Evolutionary conservation across 2,888 invertebrate genomes (phyloP), one percentile per base, ranked within the genome.

Genomic region (Meliscaeva auricollis): DNA sequence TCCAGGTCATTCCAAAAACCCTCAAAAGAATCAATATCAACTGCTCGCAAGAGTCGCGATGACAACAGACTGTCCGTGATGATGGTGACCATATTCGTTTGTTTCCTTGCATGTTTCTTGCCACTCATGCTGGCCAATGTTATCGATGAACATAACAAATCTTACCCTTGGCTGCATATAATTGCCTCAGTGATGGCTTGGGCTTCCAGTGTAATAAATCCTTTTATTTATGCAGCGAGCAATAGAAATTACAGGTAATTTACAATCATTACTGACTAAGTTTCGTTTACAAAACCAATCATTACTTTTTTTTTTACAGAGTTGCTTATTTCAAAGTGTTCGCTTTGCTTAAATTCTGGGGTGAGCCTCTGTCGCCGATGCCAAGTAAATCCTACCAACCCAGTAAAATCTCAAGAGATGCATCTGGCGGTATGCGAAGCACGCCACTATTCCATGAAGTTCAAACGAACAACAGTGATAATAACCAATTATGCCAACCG

Each of bases 121-220:
- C 98, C 98, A 0, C 93, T 97, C 70, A 97, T 97, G 96, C 93
- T 98, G 88, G 96, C 96, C 90, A 98, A 98, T 92, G 97, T 98
- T 4, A 94, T 96, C 13, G 97, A 97, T 90, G 97, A 97, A 90
- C 94, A 95, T 87, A 95, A 95, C 56, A 93, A 93, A 22, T 94
- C 92, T 5, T 94, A 94, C 89, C 97, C 97, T 3, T 94, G 95
- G 92, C 92, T 97, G 0, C 97, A 98, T 90, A 95, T 97, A 83
- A 93, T 97, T 73, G 96, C 97, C 0, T 97, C 97, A 0, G 95
- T 97, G 68, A 93, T 97, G 87, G 97, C 97, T 0, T 98, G 98
- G 97, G 96, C 97, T 0, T 97, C 97, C 0, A 96, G 97, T 80
- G 97, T 97, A 66, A 94, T 97, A 88, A 98, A 98, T 92, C 98